Conservation (phyloP, 1,140 invertebrate genomes). For the Panulirus ornatus region DNA sequence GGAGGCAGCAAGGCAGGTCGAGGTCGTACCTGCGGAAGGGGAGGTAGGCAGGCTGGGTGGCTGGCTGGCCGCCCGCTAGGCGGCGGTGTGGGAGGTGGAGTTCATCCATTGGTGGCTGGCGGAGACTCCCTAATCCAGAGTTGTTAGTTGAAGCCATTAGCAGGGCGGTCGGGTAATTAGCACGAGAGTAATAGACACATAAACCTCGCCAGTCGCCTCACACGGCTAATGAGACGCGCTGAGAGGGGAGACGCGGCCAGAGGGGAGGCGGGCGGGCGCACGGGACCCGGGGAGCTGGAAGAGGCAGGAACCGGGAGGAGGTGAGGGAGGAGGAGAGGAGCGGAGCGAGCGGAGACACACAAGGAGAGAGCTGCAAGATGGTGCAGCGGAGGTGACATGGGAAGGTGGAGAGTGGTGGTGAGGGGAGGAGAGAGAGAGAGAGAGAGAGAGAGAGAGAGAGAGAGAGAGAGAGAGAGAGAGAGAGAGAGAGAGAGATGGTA, state of each 20-base stretch:
- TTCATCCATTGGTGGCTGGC: constrained; percentile 67
- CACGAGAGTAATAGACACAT: constrained; percentile 70
- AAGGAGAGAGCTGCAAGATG: neutral
- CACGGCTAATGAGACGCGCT: constrained; percentile 66
- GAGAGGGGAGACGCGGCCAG: constrained; percentile 11
- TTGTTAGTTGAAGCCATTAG: constrained; percentile 72
- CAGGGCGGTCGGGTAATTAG: constrained; percentile 70
- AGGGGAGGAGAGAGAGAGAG: neutral
- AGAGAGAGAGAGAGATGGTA: neutral
- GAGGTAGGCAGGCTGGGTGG: neutral
- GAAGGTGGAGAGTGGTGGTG: neutral
- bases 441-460: neutral
- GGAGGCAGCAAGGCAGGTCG: neutral
- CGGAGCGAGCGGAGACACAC: neutral
- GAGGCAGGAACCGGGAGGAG: neutral
- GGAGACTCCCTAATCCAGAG: constrained; percentile 69
- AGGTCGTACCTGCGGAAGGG: neutral
- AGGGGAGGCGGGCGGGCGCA: too few relatives aligned
- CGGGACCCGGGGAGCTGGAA: neutral
- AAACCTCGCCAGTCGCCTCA: constrained; percentile 68
- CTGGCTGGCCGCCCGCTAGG: neutral
- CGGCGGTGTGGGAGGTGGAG: constrained; percentile 18
- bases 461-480: neutral
- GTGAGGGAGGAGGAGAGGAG: neutral
- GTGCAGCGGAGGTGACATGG: neutral